A percentile compares a stretch with the other conserved stretches of the same genome.
Conservation (phyloP, 1,140 invertebrate genomes). For the Papilio aristodemus region DNA sequence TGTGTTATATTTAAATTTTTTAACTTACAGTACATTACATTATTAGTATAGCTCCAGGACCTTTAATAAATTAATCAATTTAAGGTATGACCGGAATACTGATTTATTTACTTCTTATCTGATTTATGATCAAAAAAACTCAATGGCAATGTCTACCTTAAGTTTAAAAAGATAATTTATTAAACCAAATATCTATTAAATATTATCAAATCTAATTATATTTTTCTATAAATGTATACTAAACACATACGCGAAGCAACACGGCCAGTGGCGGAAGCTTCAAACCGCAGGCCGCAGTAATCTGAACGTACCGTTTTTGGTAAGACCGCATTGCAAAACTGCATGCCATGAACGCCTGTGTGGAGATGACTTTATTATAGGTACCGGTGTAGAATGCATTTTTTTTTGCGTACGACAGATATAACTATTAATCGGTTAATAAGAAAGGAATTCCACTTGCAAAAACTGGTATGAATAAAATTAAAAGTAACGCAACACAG, state of each 20-base stretch:
- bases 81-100: too few species aligned
- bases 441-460: not conserved
- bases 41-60: too few species aligned
- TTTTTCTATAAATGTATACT: not conserved
- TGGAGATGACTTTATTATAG: conserved; percentile 25
- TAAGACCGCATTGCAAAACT: conserved; percentile 18
- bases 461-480: not conserved
- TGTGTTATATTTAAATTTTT: too few species aligned
- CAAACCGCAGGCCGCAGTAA: conserved; percentile 13
- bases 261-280: conserved; percentile 7
- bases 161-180: too few species aligned
- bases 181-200: not conserved
- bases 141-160: too few species aligned
- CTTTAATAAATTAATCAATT: too few species aligned
- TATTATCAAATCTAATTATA: not conserved
- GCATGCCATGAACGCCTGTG: not conserved
- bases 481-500: not conserved
- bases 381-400: conserved; percentile 26
- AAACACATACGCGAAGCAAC: too few species aligned
- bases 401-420: not conserved
- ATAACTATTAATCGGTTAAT: conserved; percentile 14
- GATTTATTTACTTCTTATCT: too few species aligned
- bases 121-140: too few species aligned
- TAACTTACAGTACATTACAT: too few species aligned
- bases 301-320: conserved; percentile 27